phyloP scores from a whole-genome alignment of 2,797 vertebrate genomes.

The Paedocypris micromegethes region DNA sequence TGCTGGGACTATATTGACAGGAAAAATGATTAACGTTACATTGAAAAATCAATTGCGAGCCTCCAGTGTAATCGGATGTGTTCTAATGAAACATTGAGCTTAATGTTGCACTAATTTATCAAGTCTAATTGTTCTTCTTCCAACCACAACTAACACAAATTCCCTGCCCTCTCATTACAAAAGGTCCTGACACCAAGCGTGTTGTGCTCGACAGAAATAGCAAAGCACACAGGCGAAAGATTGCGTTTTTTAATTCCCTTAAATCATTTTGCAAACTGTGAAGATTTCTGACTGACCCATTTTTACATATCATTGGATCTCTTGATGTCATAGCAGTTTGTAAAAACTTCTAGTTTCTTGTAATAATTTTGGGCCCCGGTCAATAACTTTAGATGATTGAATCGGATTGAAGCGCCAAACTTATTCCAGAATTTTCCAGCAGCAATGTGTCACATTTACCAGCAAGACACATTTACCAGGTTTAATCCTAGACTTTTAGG shows the following conservation, averaged over 20 bases:
- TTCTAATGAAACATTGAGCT: slow-evolving; percentile 32
- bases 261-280: neutral
- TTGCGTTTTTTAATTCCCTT: slow-evolving; percentile 9
- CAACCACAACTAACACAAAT: slow-evolving; percentile 30
- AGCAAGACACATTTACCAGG: no score
- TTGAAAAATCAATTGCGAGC: slow-evolving; percentile 44
- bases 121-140: slow-evolving; percentile 36
- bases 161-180: slow-evolving; percentile 34
- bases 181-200: slow-evolving; percentile 31
- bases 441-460: no score
- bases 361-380: no score
- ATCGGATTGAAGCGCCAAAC: no score
- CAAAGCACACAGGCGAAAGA: neutral
- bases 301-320: neutral
- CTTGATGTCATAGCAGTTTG: slow-evolving; percentile 7
- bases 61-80: slow-evolving; percentile 25
- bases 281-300: slow-evolving; percentile 1
- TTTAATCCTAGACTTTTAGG: no score
- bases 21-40: slow-evolving; percentile 22
- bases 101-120: slow-evolving; percentile 35
- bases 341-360: no score
- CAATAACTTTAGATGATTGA: no score
- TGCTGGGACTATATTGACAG: neutral
- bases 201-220: slow-evolving; percentile 26
- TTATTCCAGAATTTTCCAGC: no score